Evolutionary conservation across 2,888 invertebrate species (phyloP).

Genomic region (Netelia inedita): DNA sequence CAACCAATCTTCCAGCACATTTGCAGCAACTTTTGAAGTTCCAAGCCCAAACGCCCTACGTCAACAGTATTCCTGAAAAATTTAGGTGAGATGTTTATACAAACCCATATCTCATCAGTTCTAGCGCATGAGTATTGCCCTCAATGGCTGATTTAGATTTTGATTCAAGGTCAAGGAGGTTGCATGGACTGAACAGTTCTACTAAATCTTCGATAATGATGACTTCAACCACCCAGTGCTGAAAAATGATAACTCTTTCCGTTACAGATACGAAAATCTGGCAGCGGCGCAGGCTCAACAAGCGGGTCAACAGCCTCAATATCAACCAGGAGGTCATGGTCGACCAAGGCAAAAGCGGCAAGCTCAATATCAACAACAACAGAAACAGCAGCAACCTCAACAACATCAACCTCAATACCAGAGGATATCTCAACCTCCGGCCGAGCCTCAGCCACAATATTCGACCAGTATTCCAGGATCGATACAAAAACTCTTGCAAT

Average conservation of each 20-base stretch:
- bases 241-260: not conserved
- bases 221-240: too few relatives aligned
- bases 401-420: conserved; percentile 68
- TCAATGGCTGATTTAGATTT: too few relatives aligned
- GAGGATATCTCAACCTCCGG: conserved; percentile 72
- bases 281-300: conserved; percentile 69
- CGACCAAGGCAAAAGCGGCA: conserved; percentile 70
- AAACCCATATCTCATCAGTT: not conserved
- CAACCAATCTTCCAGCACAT: conserved; percentile 77
- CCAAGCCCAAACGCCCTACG: conserved; percentile 82
- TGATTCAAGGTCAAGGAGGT: too few relatives aligned
- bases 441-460: conserved; percentile 71
- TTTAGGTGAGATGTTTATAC: conserved; percentile 73
- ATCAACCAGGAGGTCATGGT: conserved; percentile 55
- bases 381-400: conserved; percentile 50
- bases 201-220: too few relatives aligned
- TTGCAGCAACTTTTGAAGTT: conserved; percentile 79
- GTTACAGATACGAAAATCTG: conserved; percentile 73
- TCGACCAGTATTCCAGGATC: conserved; percentile 69
- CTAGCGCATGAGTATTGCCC: not conserved
- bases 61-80: conserved; percentile 81
- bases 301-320: conserved; percentile 61
- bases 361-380: conserved; percentile 65
- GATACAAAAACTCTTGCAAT: conserved; percentile 72
- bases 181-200: too few relatives aligned